Conservation (phyloP, 2,113 vertebrate species). For the Desmodus rotundus region DNA sequence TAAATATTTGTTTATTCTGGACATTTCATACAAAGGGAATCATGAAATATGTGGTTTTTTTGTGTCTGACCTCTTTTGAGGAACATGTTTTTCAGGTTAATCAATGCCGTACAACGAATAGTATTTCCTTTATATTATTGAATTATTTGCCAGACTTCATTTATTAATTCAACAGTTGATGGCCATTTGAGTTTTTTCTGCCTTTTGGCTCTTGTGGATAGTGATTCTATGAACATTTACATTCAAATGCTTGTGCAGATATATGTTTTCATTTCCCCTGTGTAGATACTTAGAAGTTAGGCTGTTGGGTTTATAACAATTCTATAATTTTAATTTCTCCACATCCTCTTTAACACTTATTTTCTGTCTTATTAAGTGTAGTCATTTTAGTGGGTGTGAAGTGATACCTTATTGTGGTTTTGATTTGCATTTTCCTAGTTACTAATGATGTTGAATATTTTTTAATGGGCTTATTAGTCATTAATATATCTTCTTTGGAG, state of each 20-base stretch:
- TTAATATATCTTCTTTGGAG: background rate
- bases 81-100: background rate
- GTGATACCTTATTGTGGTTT: background rate
- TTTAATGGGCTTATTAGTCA: background rate
- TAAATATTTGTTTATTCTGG: background rate
- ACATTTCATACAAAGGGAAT: background rate
- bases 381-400: background rate
- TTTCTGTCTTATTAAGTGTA: background rate
- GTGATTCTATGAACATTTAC: background rate
- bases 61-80: background rate
- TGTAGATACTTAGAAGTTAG: background rate
- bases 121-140: background rate
- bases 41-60: background rate
- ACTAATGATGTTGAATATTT: background rate
- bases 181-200: background rate
- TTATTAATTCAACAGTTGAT: background rate
- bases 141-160: background rate
- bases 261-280: background rate
- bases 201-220: background rate
- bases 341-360: background rate
- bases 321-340: background rate
- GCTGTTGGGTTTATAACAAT: background rate
- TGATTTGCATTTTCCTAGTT: background rate
- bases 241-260: background rate
- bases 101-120: background rate